Evolutionary conservation across 2,113 vertebrate genomes (phyloP), one percentile per base, ranked within the genome.

Genomic region (Stigmatopora argus): DNA sequence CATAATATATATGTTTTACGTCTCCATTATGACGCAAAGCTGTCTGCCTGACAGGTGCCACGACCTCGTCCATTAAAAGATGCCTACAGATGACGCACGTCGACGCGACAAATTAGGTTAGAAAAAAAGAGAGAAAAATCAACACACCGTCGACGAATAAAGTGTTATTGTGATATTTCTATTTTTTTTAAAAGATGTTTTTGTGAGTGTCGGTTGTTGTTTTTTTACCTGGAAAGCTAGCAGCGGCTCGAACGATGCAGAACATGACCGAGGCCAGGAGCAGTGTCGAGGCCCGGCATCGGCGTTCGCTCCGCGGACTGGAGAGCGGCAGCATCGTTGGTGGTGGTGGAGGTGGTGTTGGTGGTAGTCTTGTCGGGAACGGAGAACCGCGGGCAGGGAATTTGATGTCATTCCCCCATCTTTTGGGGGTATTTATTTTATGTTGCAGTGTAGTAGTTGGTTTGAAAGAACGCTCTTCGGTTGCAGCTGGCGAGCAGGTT

Each of bases 341-440:
- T 69, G 56, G 17, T 15, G 59, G 59, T 21, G 59, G 38, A 14
- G 59, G 41, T 14, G 38, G 58, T 41, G 55, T 19, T 9, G 56
- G 17, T 35, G n/a, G 59, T 45, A 21, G 59, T 77, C 64, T 78
- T 79, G 53, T 85, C 60, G 47, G 61, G 57, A 73, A 58, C 77
- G 69, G 73, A 63, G 45, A 69, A 69, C 79, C 76, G 75, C 6
- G 66, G 61, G 57, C 68, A 64, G 65, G 4, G 58, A 46, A 26
- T 65, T 44, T 18, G 64, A 23, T 78, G 87, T 86, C 85, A 88
- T 80, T 87, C 77, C 85, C 69, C 72, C 87, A 88, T 88, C 51
- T 41, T 70, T 47, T 52, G 23, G 38, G 10, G 38, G 53, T 10
- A 31, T 31, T 31, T 31, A 2, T 23, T 13, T 12, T 6, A 5